Base-by-base conservation (phyloP, 2,113 vertebrate genomes). In the Eulemur rufifrons region DNA sequence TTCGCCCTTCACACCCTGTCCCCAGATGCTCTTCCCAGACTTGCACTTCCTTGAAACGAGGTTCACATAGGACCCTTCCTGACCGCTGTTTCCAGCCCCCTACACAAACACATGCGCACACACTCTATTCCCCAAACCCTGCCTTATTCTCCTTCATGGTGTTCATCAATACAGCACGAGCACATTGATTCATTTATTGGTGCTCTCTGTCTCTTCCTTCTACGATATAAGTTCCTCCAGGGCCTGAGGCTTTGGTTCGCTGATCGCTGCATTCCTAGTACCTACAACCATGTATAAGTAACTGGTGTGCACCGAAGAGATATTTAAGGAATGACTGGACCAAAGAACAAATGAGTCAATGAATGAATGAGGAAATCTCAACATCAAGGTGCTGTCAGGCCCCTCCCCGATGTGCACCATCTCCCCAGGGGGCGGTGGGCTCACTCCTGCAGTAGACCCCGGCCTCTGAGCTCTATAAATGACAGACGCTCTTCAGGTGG, bases 161-260 rank as follows among this genome's bases (percentile, higher is more conserved):
- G 34, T 29, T 21, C 23, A 9, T 34, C 17, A 13, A 2, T 29
- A 77, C 23, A 13, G 61, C 27, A 29, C 7, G 0, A 52, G 39
- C 10, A 17, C 23, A 3, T 0, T 3, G 27, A 17, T 76, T 66
- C 45, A 29, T 34, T n/a, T 23, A 1, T 34, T 1, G 12, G 29
- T 5, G 12, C 14, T 14, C 9, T 91, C 14, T 68, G 13, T 56
- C 52, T 37, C 14, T 39, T 90, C 39, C 50, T 84, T 69, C 68
- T 39, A 6, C 21, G 5, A 3, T 6, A 1, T 47, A 34, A 25
- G 21, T 32, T 56, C 66, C 32, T 5, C 0, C 0, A 34, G 27
- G 59, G 52, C 1, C 2, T 4, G 39, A 89, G 66, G 4, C 25
- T 13, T 73, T 5, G 52, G 1, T 4, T 29, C 32, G 32, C 12